Percentiles rank a stretch among this genome's conserved stretches.
These are phyloP conservation scores for Muscidifurax raptorellus DNA, from an alignment of 1,140 invertebrate species.

Conservation along the genomic window DNA sequence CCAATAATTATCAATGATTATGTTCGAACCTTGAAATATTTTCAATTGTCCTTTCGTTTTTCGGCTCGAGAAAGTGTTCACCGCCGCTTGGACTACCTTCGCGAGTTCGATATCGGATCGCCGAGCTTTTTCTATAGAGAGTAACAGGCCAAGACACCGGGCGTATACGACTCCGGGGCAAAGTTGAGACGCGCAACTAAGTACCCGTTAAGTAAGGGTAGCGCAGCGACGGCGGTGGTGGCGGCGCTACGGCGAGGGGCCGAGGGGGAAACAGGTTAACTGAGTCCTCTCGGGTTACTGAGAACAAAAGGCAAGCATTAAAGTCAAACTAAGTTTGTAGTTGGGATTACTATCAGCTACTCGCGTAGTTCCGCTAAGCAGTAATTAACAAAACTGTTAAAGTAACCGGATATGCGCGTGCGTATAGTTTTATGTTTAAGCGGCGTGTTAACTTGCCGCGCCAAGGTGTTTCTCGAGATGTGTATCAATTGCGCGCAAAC, in stretches of 20 bases:
- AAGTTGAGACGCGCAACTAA: constrained; percentile 39
- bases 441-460: too few relatives aligned
- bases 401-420: constrained; percentile 11
- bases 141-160: neutral
- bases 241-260: neutral
- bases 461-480: too few relatives aligned
- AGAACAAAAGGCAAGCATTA: constrained; percentile 47
- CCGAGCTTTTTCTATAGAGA: too few relatives aligned
- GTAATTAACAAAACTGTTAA: constrained; percentile 43
- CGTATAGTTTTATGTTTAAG: neutral
- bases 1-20: too few relatives aligned
- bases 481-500: too few relatives aligned
- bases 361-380: constrained; percentile 31
- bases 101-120: too few relatives aligned
- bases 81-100: too few relatives aligned
- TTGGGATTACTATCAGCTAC: constrained; percentile 43
- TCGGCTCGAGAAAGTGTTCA: too few relatives aligned
- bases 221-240: too few relatives aligned
- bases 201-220: constrained; percentile 43
- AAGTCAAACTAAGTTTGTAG: constrained; percentile 48
- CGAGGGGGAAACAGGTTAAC: constrained; percentile 32
- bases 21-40: too few relatives aligned
- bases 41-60: too few relatives aligned
- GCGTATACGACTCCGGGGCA: neutral
- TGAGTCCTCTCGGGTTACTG: constrained; percentile 29